phyloP scores from a whole-genome alignment of 2,113 vertebrate species.

The Rhinopomastus cyanomelas region DNA sequence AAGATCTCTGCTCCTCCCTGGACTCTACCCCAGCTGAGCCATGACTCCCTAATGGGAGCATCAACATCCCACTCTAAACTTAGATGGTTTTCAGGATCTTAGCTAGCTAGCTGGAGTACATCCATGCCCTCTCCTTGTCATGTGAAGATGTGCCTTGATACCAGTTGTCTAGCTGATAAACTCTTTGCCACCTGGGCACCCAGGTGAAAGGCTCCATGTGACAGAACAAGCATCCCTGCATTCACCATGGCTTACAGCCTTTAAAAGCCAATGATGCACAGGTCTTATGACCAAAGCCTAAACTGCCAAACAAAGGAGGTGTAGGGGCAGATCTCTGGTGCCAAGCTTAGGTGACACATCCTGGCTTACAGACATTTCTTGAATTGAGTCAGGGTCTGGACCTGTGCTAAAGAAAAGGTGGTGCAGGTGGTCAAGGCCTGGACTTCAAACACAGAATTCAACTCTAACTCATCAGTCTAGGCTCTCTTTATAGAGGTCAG shows the following conservation, averaged over 20 bases:
- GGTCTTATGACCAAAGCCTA: background rate
- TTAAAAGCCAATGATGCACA: background rate
- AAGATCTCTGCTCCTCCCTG: background rate
- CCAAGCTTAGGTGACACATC: background rate
- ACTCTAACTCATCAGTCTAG: background rate
- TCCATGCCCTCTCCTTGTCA: background rate
- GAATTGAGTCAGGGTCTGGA: background rate
- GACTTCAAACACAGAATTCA: background rate
- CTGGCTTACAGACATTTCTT: accelerated
- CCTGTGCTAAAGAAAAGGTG: background rate
- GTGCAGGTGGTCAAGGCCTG: background rate
- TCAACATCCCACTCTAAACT: background rate
- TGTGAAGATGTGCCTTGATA: background rate
- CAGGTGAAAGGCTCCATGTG: accelerated
- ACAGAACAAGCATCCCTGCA: background rate
- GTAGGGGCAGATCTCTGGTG: background rate
- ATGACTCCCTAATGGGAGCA: background rate
- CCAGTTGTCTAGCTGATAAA: background rate
- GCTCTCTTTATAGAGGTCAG: background rate
- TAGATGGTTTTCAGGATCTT: background rate
- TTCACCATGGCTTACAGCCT: background rate
- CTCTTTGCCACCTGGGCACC: background rate
- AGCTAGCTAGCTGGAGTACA: background rate
- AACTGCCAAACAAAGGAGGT: background rate
- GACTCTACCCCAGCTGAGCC: background rate